These are phyloP conservation scores for Thermophis baileyi DNA, from an alignment of 2,113 vertebrate genomes.

Conservation along the genomic window DNA sequence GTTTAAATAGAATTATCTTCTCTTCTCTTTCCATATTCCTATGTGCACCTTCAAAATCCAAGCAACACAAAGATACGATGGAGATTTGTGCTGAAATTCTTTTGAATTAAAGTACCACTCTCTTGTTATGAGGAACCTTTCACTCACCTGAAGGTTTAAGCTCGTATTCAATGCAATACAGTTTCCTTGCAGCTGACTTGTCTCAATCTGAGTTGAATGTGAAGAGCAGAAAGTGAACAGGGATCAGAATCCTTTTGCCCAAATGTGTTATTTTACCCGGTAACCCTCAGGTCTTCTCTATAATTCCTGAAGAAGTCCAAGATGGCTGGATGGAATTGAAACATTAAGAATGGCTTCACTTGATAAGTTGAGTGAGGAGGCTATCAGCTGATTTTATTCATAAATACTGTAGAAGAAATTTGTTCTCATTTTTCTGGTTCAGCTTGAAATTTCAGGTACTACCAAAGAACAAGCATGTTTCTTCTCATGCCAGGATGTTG, in stretches of 20 bases:
- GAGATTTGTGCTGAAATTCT: background rate
- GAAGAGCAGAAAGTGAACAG: background rate
- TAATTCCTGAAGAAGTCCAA: background rate
- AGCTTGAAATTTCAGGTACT: background rate
- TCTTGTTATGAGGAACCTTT: background rate
- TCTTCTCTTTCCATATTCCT: background rate
- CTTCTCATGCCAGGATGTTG: background rate
- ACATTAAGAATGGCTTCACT: background rate
- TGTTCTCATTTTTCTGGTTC: background rate
- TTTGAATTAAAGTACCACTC: background rate
- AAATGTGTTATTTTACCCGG: background rate
- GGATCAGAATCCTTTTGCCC: background rate
- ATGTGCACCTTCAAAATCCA: background rate
- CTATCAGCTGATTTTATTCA: background rate
- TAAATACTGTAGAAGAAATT: background rate
- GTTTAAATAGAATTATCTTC: background rate
- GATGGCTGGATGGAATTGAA: background rate
- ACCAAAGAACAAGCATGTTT: background rate
- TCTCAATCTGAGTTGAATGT: background rate
- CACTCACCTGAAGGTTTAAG: background rate
- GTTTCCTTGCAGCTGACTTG: background rate
- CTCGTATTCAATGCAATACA: background rate
- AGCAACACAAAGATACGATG: background rate
- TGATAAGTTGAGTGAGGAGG: background rate
- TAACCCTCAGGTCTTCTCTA: background rate